Evolutionary conservation across 2,113 vertebrate species (phyloP), one percentile per base, ranked within the genome.

Genomic region (Gasterosteus nipponicus): DNA sequence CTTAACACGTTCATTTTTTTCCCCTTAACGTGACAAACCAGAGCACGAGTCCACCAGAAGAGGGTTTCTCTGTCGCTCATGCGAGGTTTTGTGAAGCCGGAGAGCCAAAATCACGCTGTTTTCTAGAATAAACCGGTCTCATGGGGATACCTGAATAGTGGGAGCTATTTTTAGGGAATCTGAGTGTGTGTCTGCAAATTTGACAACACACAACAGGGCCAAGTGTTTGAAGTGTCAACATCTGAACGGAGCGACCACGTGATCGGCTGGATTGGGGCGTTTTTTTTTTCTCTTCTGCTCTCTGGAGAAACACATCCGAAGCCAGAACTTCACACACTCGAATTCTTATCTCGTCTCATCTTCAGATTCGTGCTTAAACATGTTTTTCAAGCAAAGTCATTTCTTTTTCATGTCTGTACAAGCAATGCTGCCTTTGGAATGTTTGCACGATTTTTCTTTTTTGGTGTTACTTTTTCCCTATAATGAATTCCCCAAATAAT

Each of bases 81-180:
- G 29, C 61, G 29, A 59, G 69, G 14, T 26, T 16, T 0, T 70
- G 38, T 46, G 49, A 65, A 80, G 77, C 73, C 77, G 77, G 39
- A 71, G 44, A 80, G 73, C 44, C 77, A 33, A 73, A 65, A 75
- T 69, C 73, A 75, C 56, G 76, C 29, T 26, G 14, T 29, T 73
- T 73, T 66, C 44, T 12, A 47, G 38, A 69, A 77, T 51, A 87
- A 65, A 58, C 47, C 31, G 29, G 61, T 38, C 73, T 73, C 29
- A 9, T 69, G 78, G 79, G 86, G 69, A 81, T 61, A 86, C 67
- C 73, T 86, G 79, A 80, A 74, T 8, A 5, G 51, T 41, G 69
- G 15, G 46, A 76, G 75, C 74, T 88, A 78, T 87, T 85, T 79
- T 78, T n/a, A 38, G 35, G 5, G 72, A 82, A 60, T 51, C 44